Base-by-base conservation (phyloP, 2,888 invertebrate genomes). In the Coleophora deauratella region DNA sequence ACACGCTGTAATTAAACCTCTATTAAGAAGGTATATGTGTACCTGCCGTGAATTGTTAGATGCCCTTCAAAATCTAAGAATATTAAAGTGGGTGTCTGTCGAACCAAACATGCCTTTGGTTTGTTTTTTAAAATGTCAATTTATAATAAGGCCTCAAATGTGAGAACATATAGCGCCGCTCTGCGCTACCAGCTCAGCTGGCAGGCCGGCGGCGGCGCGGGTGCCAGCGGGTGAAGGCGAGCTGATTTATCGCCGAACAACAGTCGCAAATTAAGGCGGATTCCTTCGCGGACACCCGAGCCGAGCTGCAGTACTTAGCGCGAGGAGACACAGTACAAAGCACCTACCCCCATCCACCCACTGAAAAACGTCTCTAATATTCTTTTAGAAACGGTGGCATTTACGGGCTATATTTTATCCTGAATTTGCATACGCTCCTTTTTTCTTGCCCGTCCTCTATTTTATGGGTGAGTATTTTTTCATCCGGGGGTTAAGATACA, bases 401-500 rank as follows among this genome's bases (percentile, higher is more conserved):
- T 86, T 86, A 86, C 86, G 86, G 86, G 86, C 86, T 86, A 86
- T 86, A 86, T 86, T 86, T 86, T 86, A 86, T 86, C 86, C 86
- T 73, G 86, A 86, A 86, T 86, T 86, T 86, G 86, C 86, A 86
- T 86, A 86, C 86, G 85, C 86, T 85, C 81, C 80, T 86, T 84
- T 86, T 79, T 82, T 77, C 77, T 74, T 80, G 81, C 82, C 84
- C 82, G 82, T 84, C 81, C 79, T 82, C 82, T 84, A 80, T 79
- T 82, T 82, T 84, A 84, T 84, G 84, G 84, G 85, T 80, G 84
- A 81, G 86, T 72, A 82, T 85, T 86, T 85, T 86, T 82, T 84
- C 74, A 77, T 75, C 76, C 73, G 78, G 72, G 86, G 86, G 86
- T 79, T 84, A 86, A 80, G 82, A 82, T 86, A 86, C 86, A 86